Percentiles rank a stretch among this genome's conserved stretches.
Evolutionary conservation across 2,888 invertebrate species (phyloP).

Genomic region (Acrobasis repandana): DNA sequence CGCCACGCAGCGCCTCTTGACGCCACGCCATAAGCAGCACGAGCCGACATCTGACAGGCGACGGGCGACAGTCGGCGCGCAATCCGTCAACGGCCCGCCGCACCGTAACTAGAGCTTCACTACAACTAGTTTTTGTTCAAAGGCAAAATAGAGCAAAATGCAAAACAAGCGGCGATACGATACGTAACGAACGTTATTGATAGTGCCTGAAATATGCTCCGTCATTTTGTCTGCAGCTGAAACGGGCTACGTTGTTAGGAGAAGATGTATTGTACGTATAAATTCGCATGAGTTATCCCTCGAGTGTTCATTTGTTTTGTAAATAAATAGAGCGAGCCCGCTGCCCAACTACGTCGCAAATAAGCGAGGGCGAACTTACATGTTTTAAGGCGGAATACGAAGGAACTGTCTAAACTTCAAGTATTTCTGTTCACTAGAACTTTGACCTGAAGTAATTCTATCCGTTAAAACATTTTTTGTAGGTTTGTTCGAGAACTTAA

Average conservation of each 20-base stretch:
- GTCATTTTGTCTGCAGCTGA: constrained; percentile 56
- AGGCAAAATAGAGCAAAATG: constrained; percentile 26
- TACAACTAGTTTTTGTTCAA: constrained; percentile 27
- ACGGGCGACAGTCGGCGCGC: constrained; percentile 30
- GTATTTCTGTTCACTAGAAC: too few species aligned
- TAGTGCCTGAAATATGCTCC: constrained; percentile 52
- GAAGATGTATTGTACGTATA: constrained; percentile 51
- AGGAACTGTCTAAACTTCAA: too few species aligned
- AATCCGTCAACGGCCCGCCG: constrained; percentile 55
- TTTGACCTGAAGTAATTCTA: too few species aligned
- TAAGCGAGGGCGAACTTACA: constrained; percentile 15
- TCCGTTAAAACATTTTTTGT: too few species aligned
- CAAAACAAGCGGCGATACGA: constrained; percentile 27
- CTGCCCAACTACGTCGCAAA: constrained; percentile 27
- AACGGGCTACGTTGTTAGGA: constrained; percentile 49
- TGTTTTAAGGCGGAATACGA: too few species aligned
- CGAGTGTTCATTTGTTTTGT: constrained; percentile 44
- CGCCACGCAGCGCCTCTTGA: too few species aligned
- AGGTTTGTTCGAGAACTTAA: too few species aligned
- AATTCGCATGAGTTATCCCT: constrained; percentile 45
- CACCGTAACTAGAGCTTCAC: constrained; percentile 37
- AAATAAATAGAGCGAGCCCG: constrained; percentile 37
- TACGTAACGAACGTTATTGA: constrained; percentile 37
- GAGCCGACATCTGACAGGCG: constrained; percentile 5
- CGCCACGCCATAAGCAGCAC: constrained; percentile 23